Percentiles rank a stretch among this genome's conserved stretches.
phyloP scores from a whole-genome alignment of 1,140 invertebrate genomes.

The Meloidogyne floridensis region DNA sequence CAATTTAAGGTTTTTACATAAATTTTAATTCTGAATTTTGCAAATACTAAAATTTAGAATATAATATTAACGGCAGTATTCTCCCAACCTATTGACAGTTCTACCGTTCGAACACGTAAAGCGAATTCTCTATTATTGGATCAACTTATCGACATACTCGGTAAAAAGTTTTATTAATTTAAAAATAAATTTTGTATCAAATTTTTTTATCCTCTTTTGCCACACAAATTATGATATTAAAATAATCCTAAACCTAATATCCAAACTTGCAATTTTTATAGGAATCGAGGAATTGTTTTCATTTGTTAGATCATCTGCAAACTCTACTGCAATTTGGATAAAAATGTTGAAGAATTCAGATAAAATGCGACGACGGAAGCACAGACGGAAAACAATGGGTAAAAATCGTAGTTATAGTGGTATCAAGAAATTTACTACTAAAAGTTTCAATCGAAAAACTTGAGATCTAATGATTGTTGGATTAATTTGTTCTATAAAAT shows the following conservation, averaged over 20 bases:
- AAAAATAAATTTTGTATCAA: no score
- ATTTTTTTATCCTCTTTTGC: no score
- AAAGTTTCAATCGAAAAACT: not conserved
- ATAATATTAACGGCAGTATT: slow-evolving; percentile 41
- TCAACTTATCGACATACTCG: slow-evolving; percentile 35
- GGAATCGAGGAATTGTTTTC: slow-evolving; percentile 7
- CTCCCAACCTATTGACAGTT: slow-evolving; percentile 29
- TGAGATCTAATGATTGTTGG: no score
- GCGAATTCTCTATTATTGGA: slow-evolving; percentile 37
- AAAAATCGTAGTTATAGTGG: not conserved
- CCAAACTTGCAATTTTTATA: not conserved
- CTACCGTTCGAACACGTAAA: slow-evolving; percentile 26
- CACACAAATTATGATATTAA: no score
- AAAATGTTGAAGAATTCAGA: slow-evolving; percentile 45
- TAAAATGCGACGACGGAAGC: slow-evolving; percentile 27
- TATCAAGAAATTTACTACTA: not conserved
- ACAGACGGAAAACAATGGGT: slow-evolving; percentile 8
- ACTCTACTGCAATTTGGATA: slow-evolving; percentile 14
- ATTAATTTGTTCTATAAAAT: no score
- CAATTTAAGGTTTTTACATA: slow-evolving; percentile 32
- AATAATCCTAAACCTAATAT: no score
- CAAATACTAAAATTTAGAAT: not conserved
- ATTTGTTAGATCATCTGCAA: slow-evolving; percentile 24
- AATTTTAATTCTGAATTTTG: no score
- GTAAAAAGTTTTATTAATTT: not conserved